These are phyloP conservation scores for Amorpha juglandis DNA, from an alignment of 2,888 invertebrate genomes.

Conservation along the genomic window DNA sequence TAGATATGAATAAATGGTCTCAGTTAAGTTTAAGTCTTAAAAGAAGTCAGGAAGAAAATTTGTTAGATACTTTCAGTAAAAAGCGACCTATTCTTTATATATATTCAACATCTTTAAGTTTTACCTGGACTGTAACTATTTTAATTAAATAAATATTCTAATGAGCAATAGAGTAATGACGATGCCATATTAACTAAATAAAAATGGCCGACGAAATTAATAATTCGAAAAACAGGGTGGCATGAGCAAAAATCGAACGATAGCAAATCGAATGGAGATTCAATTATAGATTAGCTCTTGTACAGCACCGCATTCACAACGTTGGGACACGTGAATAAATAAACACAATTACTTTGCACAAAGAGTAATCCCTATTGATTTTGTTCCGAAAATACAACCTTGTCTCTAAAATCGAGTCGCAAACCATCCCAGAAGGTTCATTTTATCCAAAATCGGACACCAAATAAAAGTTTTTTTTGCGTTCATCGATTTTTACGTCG, in stretches of 20 bases:
- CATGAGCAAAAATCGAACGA: conserved; percentile 66
- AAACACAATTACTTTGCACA: conserved; percentile 81
- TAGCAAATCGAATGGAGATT: conserved; percentile 79
- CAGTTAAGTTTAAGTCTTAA: too few species aligned
- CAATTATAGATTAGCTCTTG: conserved; percentile 83
- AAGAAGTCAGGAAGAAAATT: too few species aligned
- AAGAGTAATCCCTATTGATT: conserved; percentile 79
- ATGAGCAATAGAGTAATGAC: neutral
- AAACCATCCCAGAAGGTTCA: conserved; percentile 56
- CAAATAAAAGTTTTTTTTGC: conserved; percentile 65
- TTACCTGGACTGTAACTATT: too few species aligned
- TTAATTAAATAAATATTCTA: too few species aligned
- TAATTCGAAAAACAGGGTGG: conserved; percentile 49
- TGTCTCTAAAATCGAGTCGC: conserved; percentile 61
- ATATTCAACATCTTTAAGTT: too few species aligned
- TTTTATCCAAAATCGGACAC: conserved; percentile 68
- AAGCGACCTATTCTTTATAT: too few species aligned
- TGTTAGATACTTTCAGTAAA: too few species aligned
- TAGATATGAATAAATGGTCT: too few species aligned
- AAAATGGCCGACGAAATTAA: conserved; percentile 44
- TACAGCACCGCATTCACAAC: conserved; percentile 76
- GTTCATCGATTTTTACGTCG: conserved; percentile 68
- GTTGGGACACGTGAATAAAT: conserved; percentile 81
- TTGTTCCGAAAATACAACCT: conserved; percentile 65
- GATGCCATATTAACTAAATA: conserved; percentile 28